Evolutionary conservation across 2,797 vertebrate species (phyloP).

Genomic region (Monodelphis domestica): DNA sequence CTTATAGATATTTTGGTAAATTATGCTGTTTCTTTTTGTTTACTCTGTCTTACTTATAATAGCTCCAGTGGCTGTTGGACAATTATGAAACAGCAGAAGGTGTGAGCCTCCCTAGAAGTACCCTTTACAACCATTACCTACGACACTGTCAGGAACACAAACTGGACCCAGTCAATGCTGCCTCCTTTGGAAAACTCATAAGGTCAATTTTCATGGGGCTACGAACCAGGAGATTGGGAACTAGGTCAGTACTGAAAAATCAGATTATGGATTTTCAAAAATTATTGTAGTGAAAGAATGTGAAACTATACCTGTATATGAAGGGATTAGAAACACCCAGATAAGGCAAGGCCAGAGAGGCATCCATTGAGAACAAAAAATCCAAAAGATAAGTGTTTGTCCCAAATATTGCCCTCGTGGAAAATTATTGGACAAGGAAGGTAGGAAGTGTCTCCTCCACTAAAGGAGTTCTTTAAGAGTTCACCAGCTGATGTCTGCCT

Average conservation of each 20-base stretch:
- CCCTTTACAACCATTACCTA: conserved; percentile 90
- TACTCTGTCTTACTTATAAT: conserved; percentile 75
- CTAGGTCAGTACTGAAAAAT: conserved; percentile 84
- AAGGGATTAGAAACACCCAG: background rate
- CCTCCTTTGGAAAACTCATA: conserved; percentile 91
- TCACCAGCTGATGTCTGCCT: background rate
- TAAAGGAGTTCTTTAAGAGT: background rate
- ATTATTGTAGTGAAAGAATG: background rate
- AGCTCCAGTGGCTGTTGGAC: conserved; percentile 91
- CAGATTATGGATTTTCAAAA: conserved; percentile 32
- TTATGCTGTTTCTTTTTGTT: conserved; percentile 69
- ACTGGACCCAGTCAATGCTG: conserved; percentile 89
- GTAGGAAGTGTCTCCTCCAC: background rate
- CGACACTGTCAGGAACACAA: conserved; percentile 91
- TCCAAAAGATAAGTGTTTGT: background rate
- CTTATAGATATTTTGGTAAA: conserved; percentile 51
- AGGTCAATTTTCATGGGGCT: conserved; percentile 90
- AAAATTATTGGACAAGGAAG: background rate
- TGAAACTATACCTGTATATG: background rate
- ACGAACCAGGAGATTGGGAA: conserved; percentile 89
- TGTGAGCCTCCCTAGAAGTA: conserved; percentile 89
- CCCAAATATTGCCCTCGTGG: background rate
- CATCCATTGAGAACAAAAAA: background rate
- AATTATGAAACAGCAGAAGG: conserved; percentile 91
- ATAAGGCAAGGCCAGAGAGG: background rate